Conservation (phyloP, 2,797 vertebrate species). For the Helostoma temminkii region DNA sequence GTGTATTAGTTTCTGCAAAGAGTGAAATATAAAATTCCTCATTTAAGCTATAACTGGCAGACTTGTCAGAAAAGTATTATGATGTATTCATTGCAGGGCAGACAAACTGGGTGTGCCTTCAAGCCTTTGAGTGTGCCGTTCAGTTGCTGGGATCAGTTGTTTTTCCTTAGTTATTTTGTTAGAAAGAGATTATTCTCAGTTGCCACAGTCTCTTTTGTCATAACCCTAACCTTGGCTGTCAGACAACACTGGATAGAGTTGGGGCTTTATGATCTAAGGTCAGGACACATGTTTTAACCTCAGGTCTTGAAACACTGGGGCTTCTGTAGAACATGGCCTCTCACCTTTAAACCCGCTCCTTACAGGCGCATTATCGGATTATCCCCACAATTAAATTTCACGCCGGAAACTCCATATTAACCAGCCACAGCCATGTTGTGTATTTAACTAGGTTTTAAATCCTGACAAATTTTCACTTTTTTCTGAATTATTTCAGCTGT, state of each 20-base stretch:
- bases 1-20: conserved; percentile 20
- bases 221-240: conserved; percentile 52
- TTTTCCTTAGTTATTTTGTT: conserved; percentile 67
- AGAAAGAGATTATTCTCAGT: conserved; percentile 49
- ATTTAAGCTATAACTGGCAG: conserved; percentile 30
- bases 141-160: conserved; percentile 51
- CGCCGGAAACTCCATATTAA: conserved; percentile 59
- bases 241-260: conserved; percentile 20
- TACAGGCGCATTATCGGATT: conserved; percentile 73
- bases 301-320: conserved; percentile 50
- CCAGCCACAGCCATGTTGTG: conserved; percentile 39
- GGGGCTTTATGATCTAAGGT: conserved; percentile 53
- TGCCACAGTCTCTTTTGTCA: conserved; percentile 24
- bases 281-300: conserved; percentile 53
- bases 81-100: conserved; percentile 18
- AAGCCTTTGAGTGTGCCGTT: conserved; percentile 27
- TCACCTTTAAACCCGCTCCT: conserved; percentile 63
- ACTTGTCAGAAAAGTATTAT: conserved; percentile 44
- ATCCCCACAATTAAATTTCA: conserved; percentile 58
- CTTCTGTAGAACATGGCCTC: conserved; percentile 58
- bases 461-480: conserved; percentile 64
- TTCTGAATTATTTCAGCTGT: conserved; percentile 47
- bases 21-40: conserved; percentile 32
- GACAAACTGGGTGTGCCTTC: conserved; percentile 44
- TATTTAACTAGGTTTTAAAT: conserved; percentile 61